Percentiles rank a stretch among this genome's conserved stretches.
Evolutionary conservation across 2,113 vertebrate species (phyloP).

Genomic region (western clawed frog (Xenopus tropicalis)): DNA sequence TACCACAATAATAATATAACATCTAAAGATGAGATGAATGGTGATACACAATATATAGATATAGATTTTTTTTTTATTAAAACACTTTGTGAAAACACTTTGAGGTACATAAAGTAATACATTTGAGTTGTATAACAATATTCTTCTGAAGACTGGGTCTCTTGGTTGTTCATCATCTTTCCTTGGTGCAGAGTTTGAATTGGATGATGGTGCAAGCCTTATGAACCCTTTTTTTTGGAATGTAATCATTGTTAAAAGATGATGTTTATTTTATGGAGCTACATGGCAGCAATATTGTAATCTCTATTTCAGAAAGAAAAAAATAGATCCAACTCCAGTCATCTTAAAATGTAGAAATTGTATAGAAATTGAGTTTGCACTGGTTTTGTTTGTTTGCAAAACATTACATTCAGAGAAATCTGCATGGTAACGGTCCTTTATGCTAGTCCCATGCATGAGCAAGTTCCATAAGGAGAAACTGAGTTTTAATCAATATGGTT

Average conservation of each 20-base stretch:
- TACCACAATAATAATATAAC: no score
- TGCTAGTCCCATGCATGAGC: slow-evolving; percentile 25
- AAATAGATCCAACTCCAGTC: slow-evolving; percentile 42
- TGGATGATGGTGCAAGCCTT: slow-evolving; percentile 12
- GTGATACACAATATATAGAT: no score
- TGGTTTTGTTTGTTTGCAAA: slow-evolving; percentile 6
- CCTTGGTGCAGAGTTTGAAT: not conserved
- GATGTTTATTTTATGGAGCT: slow-evolving; percentile 25
- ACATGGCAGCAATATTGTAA: slow-evolving; percentile 50
- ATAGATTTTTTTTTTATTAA: no score
- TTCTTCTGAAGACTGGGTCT: slow-evolving; percentile 29
- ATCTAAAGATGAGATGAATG: no score
- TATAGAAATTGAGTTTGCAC: slow-evolving; percentile 45
- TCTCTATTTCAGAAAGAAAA: slow-evolving; percentile 33
- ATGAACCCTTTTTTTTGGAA: slow-evolving; percentile 4
- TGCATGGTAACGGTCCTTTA: slow-evolving; percentile 12
- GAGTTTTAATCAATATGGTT: slow-evolving; percentile 40
- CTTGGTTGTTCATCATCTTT: slow-evolving; percentile 3
- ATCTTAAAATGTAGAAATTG: slow-evolving; percentile 45
- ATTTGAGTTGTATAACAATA: slow-evolving; percentile 59
- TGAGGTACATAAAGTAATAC: slow-evolving; percentile 89
- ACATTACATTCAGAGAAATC: slow-evolving; percentile 57
- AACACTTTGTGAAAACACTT: slow-evolving; percentile 88
- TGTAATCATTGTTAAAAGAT: slow-evolving; percentile 48
- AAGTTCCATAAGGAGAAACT: slow-evolving; percentile 42